Conservation (phyloP, 1,140 invertebrate genomes). For the Drosophila sulfurigaster region DNA sequence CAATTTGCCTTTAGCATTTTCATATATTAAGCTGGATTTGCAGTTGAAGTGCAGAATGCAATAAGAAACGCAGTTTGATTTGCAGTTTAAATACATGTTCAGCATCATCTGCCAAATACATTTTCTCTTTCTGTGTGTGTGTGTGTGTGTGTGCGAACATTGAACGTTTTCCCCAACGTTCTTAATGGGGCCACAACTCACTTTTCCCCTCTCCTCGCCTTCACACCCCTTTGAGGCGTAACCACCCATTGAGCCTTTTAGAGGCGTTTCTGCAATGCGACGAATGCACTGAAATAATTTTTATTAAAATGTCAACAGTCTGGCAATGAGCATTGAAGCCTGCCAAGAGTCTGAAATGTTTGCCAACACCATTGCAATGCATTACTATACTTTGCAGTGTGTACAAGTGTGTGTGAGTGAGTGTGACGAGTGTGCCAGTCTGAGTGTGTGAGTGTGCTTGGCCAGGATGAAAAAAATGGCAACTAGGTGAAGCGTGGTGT, state of each 20-base stretch:
- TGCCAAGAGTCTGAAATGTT: slow-evolving; percentile 50
- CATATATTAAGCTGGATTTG: slow-evolving; percentile 3
- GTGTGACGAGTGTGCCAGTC: slow-evolving; percentile 1
- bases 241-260: slow-evolving; percentile 16
- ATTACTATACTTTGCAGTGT: neutral
- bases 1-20: slow-evolving; percentile 17
- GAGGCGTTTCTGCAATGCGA: slow-evolving; percentile 47
- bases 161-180: slow-evolving; percentile 14
- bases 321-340: slow-evolving; percentile 55
- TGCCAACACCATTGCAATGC: slow-evolving; percentile 43
- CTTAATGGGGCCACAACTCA: slow-evolving; percentile 24
- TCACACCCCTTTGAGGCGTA: neutral
- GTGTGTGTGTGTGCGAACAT: neutral
- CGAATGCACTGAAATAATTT: slow-evolving; percentile 58
- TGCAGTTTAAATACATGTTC: slow-evolving; percentile 19
- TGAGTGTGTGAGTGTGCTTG: slow-evolving; percentile 18
- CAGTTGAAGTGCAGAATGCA: neutral
- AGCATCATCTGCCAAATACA: slow-evolving; percentile 11
- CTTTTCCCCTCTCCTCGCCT: neutral
- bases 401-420: neutral
- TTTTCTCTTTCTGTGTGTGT: neutral
- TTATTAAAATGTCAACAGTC: slow-evolving; percentile 61
- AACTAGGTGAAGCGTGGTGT: slow-evolving; percentile 11
- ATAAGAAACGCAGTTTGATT: slow-evolving; percentile 16
- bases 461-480: slow-evolving; percentile 15